Evolutionary conservation across 2,797 vertebrate genomes (phyloP).

Genomic region (Botia kubotai): DNA sequence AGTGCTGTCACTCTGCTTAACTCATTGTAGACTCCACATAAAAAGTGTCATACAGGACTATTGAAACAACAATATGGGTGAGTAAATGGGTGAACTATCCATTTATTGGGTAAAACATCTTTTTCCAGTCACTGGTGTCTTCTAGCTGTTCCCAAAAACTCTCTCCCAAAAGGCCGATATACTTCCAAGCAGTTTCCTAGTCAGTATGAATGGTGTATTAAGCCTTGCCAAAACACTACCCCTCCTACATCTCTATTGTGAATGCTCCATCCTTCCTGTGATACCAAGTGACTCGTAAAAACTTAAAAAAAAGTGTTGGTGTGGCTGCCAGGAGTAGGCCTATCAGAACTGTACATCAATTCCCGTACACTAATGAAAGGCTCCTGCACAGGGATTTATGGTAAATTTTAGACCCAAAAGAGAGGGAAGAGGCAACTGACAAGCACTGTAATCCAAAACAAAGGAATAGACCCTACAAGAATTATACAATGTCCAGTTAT

Average conservation of each 20-base stretch:
- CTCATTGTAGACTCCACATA: no score
- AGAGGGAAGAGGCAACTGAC: not conserved
- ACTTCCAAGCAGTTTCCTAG: slow-evolving; percentile 36
- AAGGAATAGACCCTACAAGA: slow-evolving; percentile 5
- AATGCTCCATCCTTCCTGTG: slow-evolving; percentile 23
- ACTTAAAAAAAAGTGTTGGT: not conserved
- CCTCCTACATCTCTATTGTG: slow-evolving; percentile 40
- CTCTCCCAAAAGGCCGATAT: not conserved
- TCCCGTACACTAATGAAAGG: slow-evolving; percentile 50
- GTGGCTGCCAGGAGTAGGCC: slow-evolving; percentile 36
- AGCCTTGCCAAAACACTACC: slow-evolving; percentile 30
- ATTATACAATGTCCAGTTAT: slow-evolving; percentile 51
- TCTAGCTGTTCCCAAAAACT: slow-evolving; percentile 32
- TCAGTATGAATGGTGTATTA: slow-evolving; percentile 10
- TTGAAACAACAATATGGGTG: not conserved
- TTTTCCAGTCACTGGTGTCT: slow-evolving; percentile 7
- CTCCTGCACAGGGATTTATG: slow-evolving; percentile 47
- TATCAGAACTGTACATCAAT: slow-evolving; percentile 31
- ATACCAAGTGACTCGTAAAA: slow-evolving; percentile 28
- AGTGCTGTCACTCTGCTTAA: no score
- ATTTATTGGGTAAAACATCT: not conserved
- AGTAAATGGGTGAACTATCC: not conserved
- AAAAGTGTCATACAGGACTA: not conserved
- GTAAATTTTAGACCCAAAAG: slow-evolving; percentile 38
- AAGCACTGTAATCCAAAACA: not conserved